These are phyloP conservation scores for Myzus persicae DNA, from an alignment of 1,140 invertebrate species.

Conservation along the genomic window DNA sequence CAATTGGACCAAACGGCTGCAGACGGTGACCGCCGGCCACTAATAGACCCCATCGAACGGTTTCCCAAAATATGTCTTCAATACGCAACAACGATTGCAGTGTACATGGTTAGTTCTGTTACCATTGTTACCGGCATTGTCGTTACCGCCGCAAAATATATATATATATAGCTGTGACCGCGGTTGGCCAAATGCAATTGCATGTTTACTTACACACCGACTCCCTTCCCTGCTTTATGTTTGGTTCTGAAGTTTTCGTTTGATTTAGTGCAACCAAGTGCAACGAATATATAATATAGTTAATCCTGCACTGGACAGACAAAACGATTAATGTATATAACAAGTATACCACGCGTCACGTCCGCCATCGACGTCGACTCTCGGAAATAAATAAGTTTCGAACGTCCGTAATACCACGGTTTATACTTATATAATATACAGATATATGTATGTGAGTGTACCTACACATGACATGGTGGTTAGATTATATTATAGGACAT, in stretches of 20 bases:
- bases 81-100: background rate
- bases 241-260: background rate
- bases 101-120: background rate
- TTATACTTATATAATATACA: background rate
- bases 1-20: background rate
- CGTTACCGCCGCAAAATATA: background rate
- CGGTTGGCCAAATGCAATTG: slow-evolving; percentile 1
- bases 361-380: background rate
- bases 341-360: background rate
- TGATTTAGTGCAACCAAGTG: background rate
- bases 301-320: background rate
- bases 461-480: background rate
- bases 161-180: background rate
- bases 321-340: background rate
- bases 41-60: background rate
- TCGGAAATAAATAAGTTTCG: background rate
- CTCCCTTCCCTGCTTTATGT: background rate
- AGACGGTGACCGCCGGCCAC: background rate
- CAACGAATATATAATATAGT: background rate
- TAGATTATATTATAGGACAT: background rate
- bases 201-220: background rate
- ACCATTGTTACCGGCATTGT: background rate
- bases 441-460: background rate
- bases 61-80: background rate
- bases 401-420: background rate